Evolutionary conservation across 2,113 vertebrate species (phyloP).

Genomic region (Steatornis caripensis): DNA sequence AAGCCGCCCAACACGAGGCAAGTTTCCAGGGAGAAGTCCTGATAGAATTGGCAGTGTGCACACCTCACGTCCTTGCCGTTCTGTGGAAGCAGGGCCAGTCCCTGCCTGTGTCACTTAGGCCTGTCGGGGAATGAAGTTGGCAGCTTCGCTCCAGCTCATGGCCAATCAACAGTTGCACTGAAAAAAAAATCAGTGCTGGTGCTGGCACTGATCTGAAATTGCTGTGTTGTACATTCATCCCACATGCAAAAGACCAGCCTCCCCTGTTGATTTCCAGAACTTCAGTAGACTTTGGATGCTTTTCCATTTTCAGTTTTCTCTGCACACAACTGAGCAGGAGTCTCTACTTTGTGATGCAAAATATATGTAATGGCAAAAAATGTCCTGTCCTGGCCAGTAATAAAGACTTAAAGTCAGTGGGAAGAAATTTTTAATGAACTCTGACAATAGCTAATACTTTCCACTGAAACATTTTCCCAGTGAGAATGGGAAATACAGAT

Average conservation of each 20-base stretch:
- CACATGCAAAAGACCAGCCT: not conserved
- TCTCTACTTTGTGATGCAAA: not conserved
- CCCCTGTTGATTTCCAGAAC: not conserved
- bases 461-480: not conserved
- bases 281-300: not conserved
- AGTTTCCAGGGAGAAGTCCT: not conserved
- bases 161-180: not conserved
- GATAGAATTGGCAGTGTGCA: rapidly evolving
- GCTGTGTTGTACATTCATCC: not conserved
- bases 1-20: not conserved
- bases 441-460: not conserved
- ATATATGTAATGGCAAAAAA: not conserved
- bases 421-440: not conserved
- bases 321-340: not conserved
- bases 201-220: not conserved
- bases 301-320: not conserved
- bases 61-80: not conserved
- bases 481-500: not conserved
- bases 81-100: not conserved
- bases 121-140: not conserved
- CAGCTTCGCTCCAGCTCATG: not conserved
- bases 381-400: not conserved
- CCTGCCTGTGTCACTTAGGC: not conserved
- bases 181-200: not conserved
- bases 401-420: not conserved